These are phyloP conservation scores for Oceanites oceanicus DNA, from an alignment of 2,113 vertebrate species.

Conservation along the genomic window DNA sequence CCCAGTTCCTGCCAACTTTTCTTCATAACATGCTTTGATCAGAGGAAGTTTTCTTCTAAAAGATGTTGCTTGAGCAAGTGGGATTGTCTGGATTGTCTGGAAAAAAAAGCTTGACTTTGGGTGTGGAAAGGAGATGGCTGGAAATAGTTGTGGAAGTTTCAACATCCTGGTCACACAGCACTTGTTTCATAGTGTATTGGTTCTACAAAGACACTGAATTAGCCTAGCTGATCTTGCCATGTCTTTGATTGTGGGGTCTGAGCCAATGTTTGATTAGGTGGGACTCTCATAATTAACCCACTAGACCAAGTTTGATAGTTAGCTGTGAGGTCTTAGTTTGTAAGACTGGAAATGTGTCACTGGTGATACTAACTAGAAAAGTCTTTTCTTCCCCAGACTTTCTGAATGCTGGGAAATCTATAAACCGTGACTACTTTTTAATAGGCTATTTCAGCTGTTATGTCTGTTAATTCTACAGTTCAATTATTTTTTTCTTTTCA, in stretches of 20 bases:
- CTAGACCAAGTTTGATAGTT: not conserved
- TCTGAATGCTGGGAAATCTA: not conserved
- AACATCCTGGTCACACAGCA: not conserved
- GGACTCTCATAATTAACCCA: not conserved
- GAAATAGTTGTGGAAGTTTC: not conserved
- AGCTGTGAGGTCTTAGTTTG: not conserved
- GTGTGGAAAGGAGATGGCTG: not conserved
- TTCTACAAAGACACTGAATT: not conserved
- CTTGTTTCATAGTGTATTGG: not conserved
- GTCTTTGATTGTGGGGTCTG: not conserved
- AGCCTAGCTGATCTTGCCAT: not conserved
- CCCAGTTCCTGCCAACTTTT: not conserved
- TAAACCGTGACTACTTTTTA: not conserved
- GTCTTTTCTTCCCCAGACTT: not conserved
- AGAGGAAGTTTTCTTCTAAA: not conserved
- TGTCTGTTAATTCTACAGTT: not conserved
- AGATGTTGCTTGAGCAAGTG: not conserved
- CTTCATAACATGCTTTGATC: not conserved
- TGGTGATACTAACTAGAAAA: not conserved
- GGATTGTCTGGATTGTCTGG: not conserved
- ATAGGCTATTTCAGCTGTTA: not conserved
- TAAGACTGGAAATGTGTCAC: not conserved
- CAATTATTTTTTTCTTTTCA: not conserved
- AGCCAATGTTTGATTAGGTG: not conserved
- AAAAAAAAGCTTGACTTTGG: not conserved